phyloP scores from a whole-genome alignment of 2,797 vertebrate species.

The Lutra lutra region DNA sequence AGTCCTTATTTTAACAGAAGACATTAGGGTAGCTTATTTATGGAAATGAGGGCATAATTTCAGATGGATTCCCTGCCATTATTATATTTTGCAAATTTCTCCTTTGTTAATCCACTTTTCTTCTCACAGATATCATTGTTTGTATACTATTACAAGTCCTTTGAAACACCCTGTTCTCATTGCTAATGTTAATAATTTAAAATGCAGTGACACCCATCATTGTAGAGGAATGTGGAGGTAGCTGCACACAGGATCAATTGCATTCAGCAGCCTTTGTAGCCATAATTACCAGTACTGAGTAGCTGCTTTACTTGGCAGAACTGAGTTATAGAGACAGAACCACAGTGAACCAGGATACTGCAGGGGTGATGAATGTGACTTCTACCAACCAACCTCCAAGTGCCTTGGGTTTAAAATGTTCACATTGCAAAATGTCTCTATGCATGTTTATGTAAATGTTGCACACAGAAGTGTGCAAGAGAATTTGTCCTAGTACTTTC shows the following conservation, averaged over 20 bases:
- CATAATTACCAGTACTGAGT: background rate
- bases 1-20: constrained; percentile 53
- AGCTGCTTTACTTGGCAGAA: background rate
- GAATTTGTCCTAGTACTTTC: constrained; percentile 48
- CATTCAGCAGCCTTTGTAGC: constrained; percentile 2
- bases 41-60: constrained; percentile 40
- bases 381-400: background rate
- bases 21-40: constrained; percentile 30
- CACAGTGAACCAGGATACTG: background rate
- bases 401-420: constrained; percentile 29
- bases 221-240: background rate
- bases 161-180: constrained; percentile 7
- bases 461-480: background rate
- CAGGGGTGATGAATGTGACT: background rate
- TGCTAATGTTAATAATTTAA: constrained; percentile 63
- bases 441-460: constrained; percentile 37
- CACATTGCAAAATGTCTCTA: background rate
- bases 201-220: constrained; percentile 16
- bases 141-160: constrained; percentile 34
- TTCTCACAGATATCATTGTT: constrained; percentile 53
- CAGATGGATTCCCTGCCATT: constrained; percentile 1
- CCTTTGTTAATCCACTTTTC: constrained; percentile 37
- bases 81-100: constrained; percentile 33
- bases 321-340: background rate
- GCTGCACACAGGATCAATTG: background rate